phyloP scores from a whole-genome alignment of 2,888 invertebrate genomes.

The Heteromurus nitidus region DNA sequence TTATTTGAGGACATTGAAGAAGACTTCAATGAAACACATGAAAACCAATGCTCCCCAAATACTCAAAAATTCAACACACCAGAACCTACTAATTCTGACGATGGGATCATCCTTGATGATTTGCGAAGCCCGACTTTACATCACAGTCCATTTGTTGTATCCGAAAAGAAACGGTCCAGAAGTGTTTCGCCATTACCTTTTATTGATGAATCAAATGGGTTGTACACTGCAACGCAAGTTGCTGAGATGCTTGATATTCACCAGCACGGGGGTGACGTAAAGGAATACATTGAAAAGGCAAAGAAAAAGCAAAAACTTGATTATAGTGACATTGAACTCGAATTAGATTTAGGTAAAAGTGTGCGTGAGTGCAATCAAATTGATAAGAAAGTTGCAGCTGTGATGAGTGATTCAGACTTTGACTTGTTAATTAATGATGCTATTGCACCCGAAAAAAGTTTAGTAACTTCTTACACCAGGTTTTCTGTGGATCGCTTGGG shows the following conservation, averaged over 20 bases:
- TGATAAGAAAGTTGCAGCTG: too few species aligned
- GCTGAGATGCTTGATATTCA: conserved; percentile 19
- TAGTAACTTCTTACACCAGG: not conserved
- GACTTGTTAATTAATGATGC: not conserved
- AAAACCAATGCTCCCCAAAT: not conserved
- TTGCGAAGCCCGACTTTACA: not conserved
- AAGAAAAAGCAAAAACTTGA: conserved; percentile 60
- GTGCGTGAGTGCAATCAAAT: too few species aligned
- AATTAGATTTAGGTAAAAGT: too few species aligned
- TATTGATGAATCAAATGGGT: not conserved
- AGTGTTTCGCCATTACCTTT: conserved; percentile 33
- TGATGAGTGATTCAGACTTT: conserved; percentile 29
- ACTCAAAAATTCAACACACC: not conserved
- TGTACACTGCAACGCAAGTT: conserved; percentile 43
- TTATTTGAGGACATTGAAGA: conserved; percentile 24
- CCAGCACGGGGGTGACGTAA: not conserved
- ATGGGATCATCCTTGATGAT: conserved; percentile 2
- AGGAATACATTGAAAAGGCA: conserved; percentile 24
- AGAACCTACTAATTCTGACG: not conserved
- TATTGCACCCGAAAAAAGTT: not conserved
- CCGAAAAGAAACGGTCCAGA: conserved; percentile 52
- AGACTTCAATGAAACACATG: not conserved
- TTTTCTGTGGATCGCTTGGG: too few species aligned
- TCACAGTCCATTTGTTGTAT: not conserved
- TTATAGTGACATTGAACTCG: too few species aligned